Base-by-base conservation (phyloP, 1,140 invertebrate genomes). In the Drosophila biarmipes region DNA sequence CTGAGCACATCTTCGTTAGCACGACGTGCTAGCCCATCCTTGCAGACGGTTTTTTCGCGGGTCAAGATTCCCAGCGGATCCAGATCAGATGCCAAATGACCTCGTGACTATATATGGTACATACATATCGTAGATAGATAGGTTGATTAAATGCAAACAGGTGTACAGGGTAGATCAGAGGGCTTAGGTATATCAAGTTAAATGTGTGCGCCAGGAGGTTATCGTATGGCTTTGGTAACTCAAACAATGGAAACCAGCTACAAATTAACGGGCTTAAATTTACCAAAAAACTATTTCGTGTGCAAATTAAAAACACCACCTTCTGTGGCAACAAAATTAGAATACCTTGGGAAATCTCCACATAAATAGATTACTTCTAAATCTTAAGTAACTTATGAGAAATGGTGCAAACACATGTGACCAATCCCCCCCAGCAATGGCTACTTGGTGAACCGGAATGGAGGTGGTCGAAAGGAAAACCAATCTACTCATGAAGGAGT, bases 61-160 rank as follows among this genome's bases (percentile, higher is more conserved):
- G 90, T 90, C 71, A 91, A 67, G 93, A 97, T 97, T 94, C 95
- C 95, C 91, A 99, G 94, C 80, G 98, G 98, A 94, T 99, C 98
- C 94, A 98, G 93, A 93, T 97, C 96, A 85, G 98, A 97, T 89
- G 97, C 96, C 93, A 98, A 96, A 94, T 99, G 98, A 92, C 98
- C 98, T 93, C 97, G 96, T 92, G 97, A 96, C 97, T 99, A 91
- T 77, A 82, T 82, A 69, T 73, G 53, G 57, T 78, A 72, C 53
- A 59, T 68, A 68, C 40, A 69, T 54, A 73, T 73, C 55, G 74
- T 79, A 80, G 53, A 80, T 46, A 62, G 71, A 63, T 73, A 43
- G 49, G 72, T 68, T 71, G 66, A 74, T 79, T 76, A 59, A 55
- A 57, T 75, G 57, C 77, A 64, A 64, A 29, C 29, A 53, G 49